phyloP scores from a whole-genome alignment of 2,113 vertebrate species.

The Hoplias malabaricus region DNA sequence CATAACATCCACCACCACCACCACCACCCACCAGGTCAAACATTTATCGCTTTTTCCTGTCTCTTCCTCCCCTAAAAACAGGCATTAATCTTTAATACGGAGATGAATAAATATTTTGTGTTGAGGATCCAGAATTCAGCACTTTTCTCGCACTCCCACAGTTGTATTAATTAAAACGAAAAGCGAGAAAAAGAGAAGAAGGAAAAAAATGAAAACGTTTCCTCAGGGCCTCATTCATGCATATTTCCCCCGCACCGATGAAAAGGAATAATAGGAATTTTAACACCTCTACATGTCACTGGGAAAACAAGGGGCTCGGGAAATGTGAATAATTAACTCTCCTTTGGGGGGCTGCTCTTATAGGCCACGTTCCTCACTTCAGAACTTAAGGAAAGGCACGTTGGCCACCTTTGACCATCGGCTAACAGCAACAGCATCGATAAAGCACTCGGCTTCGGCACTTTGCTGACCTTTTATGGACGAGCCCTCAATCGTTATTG shows the following conservation, averaged over 20 bases:
- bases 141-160: slow-evolving; percentile 36
- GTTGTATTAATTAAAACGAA: slow-evolving; percentile 43
- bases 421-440: not conserved
- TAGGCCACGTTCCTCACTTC: not conserved
- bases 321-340: slow-evolving; percentile 52
- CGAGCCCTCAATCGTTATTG: not conserved
- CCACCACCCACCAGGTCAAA: slow-evolving; percentile 46
- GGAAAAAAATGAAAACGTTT: not conserved
- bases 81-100: slow-evolving; percentile 52
- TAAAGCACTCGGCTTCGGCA: not conserved
- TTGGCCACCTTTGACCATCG: not conserved
- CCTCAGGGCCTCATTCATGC: slow-evolving; percentile 18
- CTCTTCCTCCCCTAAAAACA: slow-evolving; percentile 29
- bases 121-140: slow-evolving; percentile 43
- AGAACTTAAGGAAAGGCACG: slow-evolving; percentile 1
- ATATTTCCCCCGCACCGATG: slow-evolving; percentile 32
- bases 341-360: slow-evolving; percentile 29
- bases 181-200: not conserved
- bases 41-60: slow-evolving; percentile 41
- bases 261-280: slow-evolving; percentile 45
- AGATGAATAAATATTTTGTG: slow-evolving; percentile 44
- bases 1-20: not conserved
- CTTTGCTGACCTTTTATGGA: not conserved
- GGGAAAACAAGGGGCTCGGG: slow-evolving; percentile 25
- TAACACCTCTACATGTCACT: slow-evolving; percentile 35